Evolutionary conservation across 2,113 vertebrate genomes (phyloP).

Genomic region (Mellivora capensis): DNA sequence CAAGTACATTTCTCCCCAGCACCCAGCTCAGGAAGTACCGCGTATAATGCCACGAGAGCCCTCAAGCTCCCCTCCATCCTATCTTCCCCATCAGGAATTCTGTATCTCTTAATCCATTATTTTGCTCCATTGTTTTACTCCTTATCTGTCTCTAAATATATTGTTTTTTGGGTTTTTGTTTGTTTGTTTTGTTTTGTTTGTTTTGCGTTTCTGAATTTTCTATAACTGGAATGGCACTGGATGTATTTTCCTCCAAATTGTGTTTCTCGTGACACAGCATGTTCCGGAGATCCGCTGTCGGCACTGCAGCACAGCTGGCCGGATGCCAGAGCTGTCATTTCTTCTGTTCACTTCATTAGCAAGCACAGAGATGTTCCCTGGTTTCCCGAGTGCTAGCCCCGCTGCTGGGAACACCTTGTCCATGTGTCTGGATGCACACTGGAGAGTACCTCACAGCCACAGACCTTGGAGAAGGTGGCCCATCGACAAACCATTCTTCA

Average conservation of each 20-base stretch:
- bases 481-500: neutral
- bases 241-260: neutral
- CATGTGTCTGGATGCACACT: neutral
- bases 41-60: rapidly evolving
- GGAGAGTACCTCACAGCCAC: neutral
- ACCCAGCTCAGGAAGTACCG: neutral
- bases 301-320: rapidly evolving
- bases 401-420: neutral
- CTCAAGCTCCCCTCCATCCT: neutral
- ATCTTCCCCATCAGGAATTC: neutral
- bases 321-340: rapidly evolving
- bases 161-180: neutral
- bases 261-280: rapidly evolving
- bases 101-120: neutral
- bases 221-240: neutral
- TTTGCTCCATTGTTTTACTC: neutral
- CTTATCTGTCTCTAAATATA: neutral
- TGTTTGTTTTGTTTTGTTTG: neutral
- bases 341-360: rapidly evolving
- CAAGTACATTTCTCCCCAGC: neutral
- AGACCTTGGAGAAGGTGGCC: neutral
- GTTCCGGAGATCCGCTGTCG: neutral
- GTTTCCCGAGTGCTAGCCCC: neutral
- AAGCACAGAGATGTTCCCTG: neutral
- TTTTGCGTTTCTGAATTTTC: neutral